Conservation (phyloP, 1,140 invertebrate genomes). For the Trinorchestia longiramus region DNA sequence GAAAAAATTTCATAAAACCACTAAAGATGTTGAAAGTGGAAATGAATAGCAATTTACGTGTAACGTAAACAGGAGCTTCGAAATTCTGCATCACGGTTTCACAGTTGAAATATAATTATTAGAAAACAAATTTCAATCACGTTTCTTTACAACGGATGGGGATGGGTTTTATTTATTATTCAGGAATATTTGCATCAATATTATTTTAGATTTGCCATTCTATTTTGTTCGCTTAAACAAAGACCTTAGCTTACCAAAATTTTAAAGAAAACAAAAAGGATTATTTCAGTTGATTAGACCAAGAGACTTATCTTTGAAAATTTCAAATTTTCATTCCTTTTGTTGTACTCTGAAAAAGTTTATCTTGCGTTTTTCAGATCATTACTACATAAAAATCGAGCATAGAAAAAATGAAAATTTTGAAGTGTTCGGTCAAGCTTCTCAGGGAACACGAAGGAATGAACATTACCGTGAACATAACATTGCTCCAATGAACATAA, state of each 20-base stretch:
- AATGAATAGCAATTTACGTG: too few species aligned
- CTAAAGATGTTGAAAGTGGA: too few species aligned
- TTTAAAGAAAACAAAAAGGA: background rate
- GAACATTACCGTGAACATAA: background rate
- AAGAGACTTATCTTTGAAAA: background rate
- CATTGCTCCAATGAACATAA: too few species aligned
- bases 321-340: background rate
- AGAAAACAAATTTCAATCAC: too few species aligned
- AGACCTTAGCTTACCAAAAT: background rate
- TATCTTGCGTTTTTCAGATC: background rate
- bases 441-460: background rate
- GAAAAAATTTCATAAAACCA: too few species aligned
- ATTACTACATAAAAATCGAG: background rate
- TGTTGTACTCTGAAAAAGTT: background rate
- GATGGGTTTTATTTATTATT: background rate
- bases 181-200: background rate
- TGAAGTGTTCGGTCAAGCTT: background rate
- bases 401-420: background rate
- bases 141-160: too few species aligned
- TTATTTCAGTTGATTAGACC: background rate
- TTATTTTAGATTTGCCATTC: background rate
- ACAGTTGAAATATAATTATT: too few species aligned
- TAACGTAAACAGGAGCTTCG: too few species aligned
- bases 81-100: too few species aligned
- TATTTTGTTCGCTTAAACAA: background rate